Evolutionary conservation across 2,113 vertebrate genomes (phyloP).

Genomic region (Lamprotornis superbus): DNA sequence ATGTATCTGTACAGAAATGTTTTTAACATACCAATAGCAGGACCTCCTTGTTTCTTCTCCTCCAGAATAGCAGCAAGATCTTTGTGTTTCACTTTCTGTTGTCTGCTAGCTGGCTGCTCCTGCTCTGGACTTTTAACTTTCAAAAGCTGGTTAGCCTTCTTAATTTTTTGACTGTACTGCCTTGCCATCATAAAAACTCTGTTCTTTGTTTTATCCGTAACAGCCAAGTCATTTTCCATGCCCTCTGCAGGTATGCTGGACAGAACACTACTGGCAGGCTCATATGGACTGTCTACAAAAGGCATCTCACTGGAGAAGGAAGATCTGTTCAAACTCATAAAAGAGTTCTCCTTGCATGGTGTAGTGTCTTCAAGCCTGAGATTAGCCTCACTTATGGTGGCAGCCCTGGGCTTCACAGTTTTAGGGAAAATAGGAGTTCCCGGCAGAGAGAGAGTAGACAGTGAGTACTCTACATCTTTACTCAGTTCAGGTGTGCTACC

Average conservation of each 20-base stretch:
- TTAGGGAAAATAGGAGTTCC: constrained; percentile 78
- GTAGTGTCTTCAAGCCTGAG: constrained; percentile 77
- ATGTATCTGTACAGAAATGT: not conserved
- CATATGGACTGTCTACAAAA: constrained; percentile 75
- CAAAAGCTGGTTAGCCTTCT: constrained; percentile 94
- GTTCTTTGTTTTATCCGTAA: constrained; percentile 86
- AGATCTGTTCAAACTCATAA: constrained; percentile 72
- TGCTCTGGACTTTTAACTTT: constrained; percentile 90
- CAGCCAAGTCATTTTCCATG: constrained; percentile 75
- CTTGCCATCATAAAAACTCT: constrained; percentile 95
- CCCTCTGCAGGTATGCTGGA: constrained; percentile 61
- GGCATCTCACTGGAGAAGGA: constrained; percentile 80
- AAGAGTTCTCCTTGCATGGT: constrained; percentile 69
- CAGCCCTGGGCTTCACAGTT: constrained; percentile 75
- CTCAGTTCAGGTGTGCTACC: constrained; percentile 63
- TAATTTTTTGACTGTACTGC: constrained; percentile 98
- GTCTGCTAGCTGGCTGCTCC: constrained; percentile 77
- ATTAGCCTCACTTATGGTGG: constrained; percentile 78
- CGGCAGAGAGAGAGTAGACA: constrained; percentile 72
- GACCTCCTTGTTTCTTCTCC: constrained; percentile 96
- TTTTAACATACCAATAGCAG: constrained; percentile 87
- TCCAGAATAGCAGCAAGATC: constrained; percentile 94
- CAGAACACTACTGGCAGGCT: constrained; percentile 73
- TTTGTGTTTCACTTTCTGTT: constrained; percentile 77
- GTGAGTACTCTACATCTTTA: constrained; percentile 68